Conservation (phyloP, 2,113 vertebrate genomes). For the Coracopsis vasa region DNA sequence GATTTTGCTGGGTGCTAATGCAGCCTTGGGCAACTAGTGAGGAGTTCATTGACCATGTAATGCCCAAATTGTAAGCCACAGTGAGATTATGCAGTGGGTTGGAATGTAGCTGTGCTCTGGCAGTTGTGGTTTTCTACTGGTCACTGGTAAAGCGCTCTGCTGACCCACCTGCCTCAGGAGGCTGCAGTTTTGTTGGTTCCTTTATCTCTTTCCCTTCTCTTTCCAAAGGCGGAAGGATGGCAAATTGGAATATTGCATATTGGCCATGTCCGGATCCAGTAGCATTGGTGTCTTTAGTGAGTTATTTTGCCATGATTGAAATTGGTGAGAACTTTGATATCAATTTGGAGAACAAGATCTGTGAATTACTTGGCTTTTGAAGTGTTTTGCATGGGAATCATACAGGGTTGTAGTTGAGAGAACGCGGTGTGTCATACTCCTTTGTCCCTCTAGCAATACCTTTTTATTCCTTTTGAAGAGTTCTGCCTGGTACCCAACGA, state of each 20-base stretch:
- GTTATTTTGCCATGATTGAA: background rate
- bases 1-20: conserved; percentile 3
- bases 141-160: background rate
- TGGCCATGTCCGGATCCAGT: background rate
- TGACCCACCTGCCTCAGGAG: background rate
- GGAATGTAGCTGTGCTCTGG: background rate
- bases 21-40: background rate
- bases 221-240: background rate
- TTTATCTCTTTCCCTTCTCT: background rate
- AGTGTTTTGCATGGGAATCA: conserved; percentile 31
- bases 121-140: background rate
- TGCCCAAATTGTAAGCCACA: background rate
- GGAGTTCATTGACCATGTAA: background rate
- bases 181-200: background rate
- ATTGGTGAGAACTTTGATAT: background rate
- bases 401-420: background rate
- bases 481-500: background rate
- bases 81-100: background rate
- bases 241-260: background rate
- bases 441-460: background rate
- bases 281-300: background rate
- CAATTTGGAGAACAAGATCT: background rate
- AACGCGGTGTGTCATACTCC: background rate
- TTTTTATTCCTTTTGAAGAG: conserved; percentile 43
- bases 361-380: conserved; percentile 39